Base-by-base conservation (phyloP, 2,888 invertebrate species). In the Athalia rosae region DNA sequence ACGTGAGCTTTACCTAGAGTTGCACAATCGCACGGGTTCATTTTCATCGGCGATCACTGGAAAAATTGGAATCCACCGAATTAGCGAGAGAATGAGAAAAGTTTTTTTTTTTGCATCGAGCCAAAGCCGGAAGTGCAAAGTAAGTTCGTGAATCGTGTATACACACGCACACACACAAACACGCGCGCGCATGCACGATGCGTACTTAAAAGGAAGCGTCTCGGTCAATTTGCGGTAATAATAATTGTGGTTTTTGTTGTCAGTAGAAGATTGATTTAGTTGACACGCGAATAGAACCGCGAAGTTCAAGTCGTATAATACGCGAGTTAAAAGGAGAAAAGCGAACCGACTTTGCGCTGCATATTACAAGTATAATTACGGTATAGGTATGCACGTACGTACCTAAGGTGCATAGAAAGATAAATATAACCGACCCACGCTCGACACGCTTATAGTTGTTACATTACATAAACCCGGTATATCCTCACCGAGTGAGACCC, bases 181-280 rank as follows among this genome's bases (percentile, higher is more conserved):
- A 28, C 28, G 28, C 28, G 28, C 28, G 2, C 2, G 13, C 13
- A 58, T 45, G 56, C 45, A 7, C 28, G 28, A 15, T 43, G 13
- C 11, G 48, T 9, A 48, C 45, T 8, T 6, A n/a, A 13, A 13
- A n/a, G 43, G 47, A 6, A 81, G 81, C 79, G 81, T 80, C 79
- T 78, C 81, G 81, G 77, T 84, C 85, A 85, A 85, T 85, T 85
- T 84, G 82, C 80, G 79, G 80, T 85, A 85, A 86, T 86, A 85
- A 85, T 80, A 82, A 81, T 82, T 80, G 81, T 79, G 77, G 80
- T 79, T 66, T 77, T 79, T 58, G 79, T 79, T 80, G 76, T 79
- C 79, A 79, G 79, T 78, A 77, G 77, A 77, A 78, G 85, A 86
- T 85, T 84, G 86, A 86, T 85, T 85, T 85, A 86, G 80, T 83